Evolutionary conservation across 2,888 invertebrate genomes (phyloP).

Genomic region (Ditylenchus weischeri): DNA sequence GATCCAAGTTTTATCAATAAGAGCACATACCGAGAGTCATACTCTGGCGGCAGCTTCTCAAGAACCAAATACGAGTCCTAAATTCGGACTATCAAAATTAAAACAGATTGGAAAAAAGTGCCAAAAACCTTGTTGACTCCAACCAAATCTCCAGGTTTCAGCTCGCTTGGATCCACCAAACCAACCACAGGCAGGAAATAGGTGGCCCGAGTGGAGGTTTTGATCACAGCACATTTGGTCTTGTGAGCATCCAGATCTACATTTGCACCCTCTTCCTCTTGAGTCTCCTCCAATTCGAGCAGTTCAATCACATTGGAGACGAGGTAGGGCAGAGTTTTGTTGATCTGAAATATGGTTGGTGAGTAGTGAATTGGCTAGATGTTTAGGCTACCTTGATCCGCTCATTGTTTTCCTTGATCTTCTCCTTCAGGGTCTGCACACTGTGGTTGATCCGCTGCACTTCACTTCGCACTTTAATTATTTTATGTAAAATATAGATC

Average conservation of each 20-base stretch:
- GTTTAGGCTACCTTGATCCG: conserved; percentile 54
- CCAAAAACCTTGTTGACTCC: conserved; percentile 63
- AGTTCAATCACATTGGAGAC: conserved; percentile 98
- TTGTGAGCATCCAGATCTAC: conserved; percentile 97
- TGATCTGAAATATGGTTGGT: conserved; percentile 62
- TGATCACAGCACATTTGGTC: conserved; percentile 93
- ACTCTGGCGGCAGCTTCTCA: conserved; percentile 70
- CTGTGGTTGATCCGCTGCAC: conserved; percentile 96
- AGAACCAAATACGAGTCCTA: conserved; percentile 90
- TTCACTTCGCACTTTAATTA: conserved; percentile 78
- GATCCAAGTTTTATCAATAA: no score
- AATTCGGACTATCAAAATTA: conserved; percentile 10
- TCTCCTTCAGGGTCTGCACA: conserved; percentile 80
- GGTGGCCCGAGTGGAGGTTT: conserved; percentile 92
- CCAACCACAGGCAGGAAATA: conserved; percentile 99
- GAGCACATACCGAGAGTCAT: conserved; percentile 50
- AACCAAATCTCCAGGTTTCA: conserved; percentile 86
- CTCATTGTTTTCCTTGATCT: conserved; percentile 59
- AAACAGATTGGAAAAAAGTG: not conserved
- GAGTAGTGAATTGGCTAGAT: not conserved
- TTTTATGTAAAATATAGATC: no score
- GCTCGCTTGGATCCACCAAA: conserved; percentile 89
- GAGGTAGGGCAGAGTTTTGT: conserved; percentile 94
- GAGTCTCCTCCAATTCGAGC: conserved; percentile 89
- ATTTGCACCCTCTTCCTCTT: conserved; percentile 92